phyloP scores from a whole-genome alignment of 2,113 vertebrate genomes.

The Regulus satrapa region DNA sequence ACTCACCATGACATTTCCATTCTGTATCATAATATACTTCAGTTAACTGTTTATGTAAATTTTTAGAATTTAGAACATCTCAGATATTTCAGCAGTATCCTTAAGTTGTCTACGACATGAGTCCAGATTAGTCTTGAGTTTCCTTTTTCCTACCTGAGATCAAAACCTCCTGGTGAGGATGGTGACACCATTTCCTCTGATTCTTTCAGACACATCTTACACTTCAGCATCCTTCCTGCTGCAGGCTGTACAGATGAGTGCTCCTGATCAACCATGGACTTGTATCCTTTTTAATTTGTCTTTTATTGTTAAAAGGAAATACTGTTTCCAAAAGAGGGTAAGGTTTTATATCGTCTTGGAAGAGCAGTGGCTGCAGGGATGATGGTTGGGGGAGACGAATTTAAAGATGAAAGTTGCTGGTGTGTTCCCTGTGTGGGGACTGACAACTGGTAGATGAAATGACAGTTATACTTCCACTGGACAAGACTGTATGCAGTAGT shows the following conservation, averaged over 20 bases:
- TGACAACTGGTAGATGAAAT: not conserved
- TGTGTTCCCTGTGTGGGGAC: not conserved
- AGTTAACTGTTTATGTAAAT: not conserved
- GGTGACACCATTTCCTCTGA: slow-evolving; percentile 24
- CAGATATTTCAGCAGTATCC: not conserved
- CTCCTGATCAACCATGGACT: not conserved
- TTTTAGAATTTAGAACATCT: not conserved
- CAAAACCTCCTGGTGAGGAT: not conserved
- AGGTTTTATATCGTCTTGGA: not conserved
- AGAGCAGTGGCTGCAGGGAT: not conserved
- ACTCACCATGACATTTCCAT: not conserved
- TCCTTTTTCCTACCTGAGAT: slow-evolving; percentile 16
- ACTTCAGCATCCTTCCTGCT: slow-evolving; percentile 26
- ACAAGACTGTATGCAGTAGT: not conserved
- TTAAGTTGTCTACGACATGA: not conserved
- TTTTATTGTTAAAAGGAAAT: slow-evolving; percentile 43
- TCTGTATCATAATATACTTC: not conserved
- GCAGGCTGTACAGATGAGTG: not conserved
- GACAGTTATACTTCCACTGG: not conserved
- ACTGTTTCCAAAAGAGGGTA: slow-evolving; percentile 3
- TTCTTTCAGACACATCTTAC: slow-evolving; percentile 5
- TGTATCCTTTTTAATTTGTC: not conserved
- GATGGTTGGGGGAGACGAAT: not conserved
- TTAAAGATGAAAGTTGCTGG: not conserved
- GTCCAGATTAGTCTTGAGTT: not conserved